Evolutionary conservation across 2,888 invertebrate genomes (phyloP).

Genomic region (Drosophila leonis): DNA sequence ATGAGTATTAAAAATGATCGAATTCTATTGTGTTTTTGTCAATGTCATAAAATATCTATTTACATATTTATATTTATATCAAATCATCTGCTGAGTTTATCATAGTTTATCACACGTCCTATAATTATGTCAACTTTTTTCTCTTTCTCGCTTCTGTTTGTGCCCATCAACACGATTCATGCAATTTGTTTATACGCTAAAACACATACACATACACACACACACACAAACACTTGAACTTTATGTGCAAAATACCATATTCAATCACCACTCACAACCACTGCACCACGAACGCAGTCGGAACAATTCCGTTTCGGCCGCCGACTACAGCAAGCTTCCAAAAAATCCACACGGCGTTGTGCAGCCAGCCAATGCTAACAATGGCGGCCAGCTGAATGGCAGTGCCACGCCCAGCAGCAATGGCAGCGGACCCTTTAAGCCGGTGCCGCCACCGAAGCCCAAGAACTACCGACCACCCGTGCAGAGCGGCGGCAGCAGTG

Average conservation of each 20-base stretch:
- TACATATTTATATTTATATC: constrained; percentile 4
- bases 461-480: constrained; percentile 94
- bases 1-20: constrained; percentile 19
- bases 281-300: constrained; percentile 83
- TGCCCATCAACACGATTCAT: constrained; percentile 41
- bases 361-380: constrained; percentile 80
- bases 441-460: constrained; percentile 96
- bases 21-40: constrained; percentile 25
- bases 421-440: constrained; percentile 89
- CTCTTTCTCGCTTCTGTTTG: constrained; percentile 73
- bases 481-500: constrained; percentile 83
- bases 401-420: constrained; percentile 79
- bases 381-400: constrained; percentile 71
- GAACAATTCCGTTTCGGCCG: constrained; percentile 88
- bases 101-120: constrained; percentile 52
- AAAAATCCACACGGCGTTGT: constrained; percentile 83
- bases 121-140: constrained; percentile 61
- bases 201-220: constrained; percentile 26
- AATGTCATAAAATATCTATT: constrained; percentile 6
- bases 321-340: constrained; percentile 87
- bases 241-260: constrained; percentile 34
- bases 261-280: constrained; percentile 34
- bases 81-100: constrained; percentile 11
- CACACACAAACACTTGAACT: constrained; percentile 3
- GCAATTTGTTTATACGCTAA: constrained; percentile 36